A percentile compares a stretch with the other conserved stretches of the same genome.
Conservation (phyloP, 2,888 invertebrate species). For the Lasius platythorax region DNA sequence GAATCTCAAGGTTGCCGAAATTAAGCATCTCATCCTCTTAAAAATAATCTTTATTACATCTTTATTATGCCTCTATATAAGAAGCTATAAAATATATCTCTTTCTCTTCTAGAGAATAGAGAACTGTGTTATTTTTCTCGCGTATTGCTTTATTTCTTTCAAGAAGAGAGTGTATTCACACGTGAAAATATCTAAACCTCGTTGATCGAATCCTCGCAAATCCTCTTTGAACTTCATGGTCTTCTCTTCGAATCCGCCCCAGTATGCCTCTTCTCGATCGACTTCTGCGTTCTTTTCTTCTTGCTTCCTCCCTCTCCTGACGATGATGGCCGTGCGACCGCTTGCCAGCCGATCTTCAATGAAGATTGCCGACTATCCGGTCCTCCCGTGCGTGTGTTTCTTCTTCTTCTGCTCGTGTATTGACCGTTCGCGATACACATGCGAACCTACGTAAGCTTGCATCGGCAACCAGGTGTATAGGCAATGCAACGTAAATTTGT, state of each 20-base stretch:
- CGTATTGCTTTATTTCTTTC: background rate
- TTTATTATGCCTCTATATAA: background rate
- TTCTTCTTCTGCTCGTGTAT: conserved; percentile 32
- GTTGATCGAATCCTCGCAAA: background rate
- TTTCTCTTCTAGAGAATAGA: background rate
- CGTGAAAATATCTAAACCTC: conserved; percentile 2
- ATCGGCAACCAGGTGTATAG: background rate
- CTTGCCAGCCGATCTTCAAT: conserved; percentile 55
- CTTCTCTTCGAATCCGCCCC: background rate
- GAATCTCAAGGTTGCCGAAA: conserved; percentile 10
- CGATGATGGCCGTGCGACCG: conserved; percentile 54
- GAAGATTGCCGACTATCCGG: conserved; percentile 50
- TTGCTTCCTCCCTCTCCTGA: conserved; percentile 39
- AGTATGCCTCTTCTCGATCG: conserved; percentile 31
- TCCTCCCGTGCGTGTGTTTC: conserved; percentile 37
- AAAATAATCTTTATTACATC: conserved; percentile 4
- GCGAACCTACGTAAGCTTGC: conserved; percentile 22
- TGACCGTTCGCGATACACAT: conserved; percentile 24
- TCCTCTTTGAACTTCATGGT: background rate
- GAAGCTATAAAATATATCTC: background rate
- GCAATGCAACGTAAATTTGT: background rate
- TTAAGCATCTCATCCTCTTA: background rate
- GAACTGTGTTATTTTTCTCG: background rate
- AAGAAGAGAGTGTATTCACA: background rate
- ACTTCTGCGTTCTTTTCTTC: conserved; percentile 43